phyloP scores from a whole-genome alignment of 2,797 vertebrate species.

The Chiloscyllium punctatum region DNA sequence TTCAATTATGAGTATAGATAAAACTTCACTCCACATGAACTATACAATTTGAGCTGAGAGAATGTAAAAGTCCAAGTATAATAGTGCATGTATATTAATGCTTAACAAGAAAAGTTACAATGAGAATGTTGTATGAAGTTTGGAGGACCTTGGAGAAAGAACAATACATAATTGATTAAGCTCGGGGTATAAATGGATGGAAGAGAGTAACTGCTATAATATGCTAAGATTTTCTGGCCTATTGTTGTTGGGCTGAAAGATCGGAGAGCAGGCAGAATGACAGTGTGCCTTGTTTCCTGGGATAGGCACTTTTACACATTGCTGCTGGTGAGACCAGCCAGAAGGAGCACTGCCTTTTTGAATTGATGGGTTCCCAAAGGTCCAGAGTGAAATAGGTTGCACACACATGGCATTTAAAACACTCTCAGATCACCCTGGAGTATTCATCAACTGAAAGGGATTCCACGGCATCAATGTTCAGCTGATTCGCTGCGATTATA shows the following conservation, averaged over 20 bases:
- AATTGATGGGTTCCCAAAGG: neutral
- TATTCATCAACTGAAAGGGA: neutral
- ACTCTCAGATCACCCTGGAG: neutral
- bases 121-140: neutral
- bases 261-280: no score
- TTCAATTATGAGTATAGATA: no score
- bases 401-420: neutral
- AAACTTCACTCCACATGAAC: no score
- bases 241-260: no score
- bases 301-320: neutral
- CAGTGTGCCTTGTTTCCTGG: no score
- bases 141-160: neutral
- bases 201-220: neutral
- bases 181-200: neutral
- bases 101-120: neutral
- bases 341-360: neutral
- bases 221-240: no score
- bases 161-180: neutral
- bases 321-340: neutral
- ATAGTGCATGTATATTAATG: neutral
- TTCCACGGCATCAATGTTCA: no score
- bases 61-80: neutral
- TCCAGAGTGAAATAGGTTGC: neutral
- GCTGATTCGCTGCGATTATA: neutral
- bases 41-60: neutral